Evolutionary conservation across 1,140 invertebrate species (phyloP).

Genomic region (Ceratosolen fusciceps): DNA sequence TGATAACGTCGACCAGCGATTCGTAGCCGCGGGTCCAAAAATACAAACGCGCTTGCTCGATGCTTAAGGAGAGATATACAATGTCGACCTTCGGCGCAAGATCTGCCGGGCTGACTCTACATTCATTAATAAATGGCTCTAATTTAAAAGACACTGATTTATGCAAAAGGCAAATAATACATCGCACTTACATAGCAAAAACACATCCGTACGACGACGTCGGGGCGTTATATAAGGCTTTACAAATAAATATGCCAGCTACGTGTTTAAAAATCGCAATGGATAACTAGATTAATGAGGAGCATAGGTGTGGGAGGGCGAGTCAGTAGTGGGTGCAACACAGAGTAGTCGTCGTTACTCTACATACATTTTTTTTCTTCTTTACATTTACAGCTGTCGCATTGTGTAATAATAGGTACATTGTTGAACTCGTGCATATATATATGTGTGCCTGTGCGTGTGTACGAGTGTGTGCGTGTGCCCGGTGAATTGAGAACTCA

Average conservation of each 20-base stretch:
- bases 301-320: not conserved
- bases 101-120: not conserved
- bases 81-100: not conserved
- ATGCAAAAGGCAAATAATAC: not conserved
- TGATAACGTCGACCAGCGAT: no score
- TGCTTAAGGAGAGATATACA: not conserved
- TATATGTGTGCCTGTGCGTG: no score
- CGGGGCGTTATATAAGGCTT: no score
- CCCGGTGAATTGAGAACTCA: no score
- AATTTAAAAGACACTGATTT: constrained; percentile 18
- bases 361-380: not conserved
- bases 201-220: not conserved
- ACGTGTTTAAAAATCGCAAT: no score
- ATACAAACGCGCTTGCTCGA: not conserved
- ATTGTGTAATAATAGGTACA: no score
- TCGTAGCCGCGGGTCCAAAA: not conserved
- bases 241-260: no score
- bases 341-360: not conserved
- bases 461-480: no score
- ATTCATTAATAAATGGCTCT: not conserved
- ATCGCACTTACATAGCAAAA: not conserved
- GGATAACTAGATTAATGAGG: no score
- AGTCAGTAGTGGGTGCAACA: not conserved
- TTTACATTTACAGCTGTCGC: no score
- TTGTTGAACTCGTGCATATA: no score